Evolutionary conservation across 2,113 vertebrate genomes (phyloP).

Genomic region (Psettodes erumei): DNA sequence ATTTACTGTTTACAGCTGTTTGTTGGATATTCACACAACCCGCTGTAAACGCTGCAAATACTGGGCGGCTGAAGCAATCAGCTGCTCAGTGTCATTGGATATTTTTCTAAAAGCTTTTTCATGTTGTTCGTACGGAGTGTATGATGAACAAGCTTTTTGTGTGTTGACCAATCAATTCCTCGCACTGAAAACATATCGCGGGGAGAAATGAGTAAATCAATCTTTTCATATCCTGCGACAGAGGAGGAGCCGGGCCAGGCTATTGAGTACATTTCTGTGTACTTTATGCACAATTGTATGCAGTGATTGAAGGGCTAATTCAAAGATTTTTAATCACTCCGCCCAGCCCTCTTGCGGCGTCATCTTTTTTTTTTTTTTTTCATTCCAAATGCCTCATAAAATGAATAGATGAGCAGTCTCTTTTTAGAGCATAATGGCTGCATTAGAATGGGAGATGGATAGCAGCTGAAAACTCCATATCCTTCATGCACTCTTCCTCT

Average conservation of each 20-base stretch:
- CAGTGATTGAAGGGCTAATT: conserved; percentile 72
- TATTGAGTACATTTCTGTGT: conserved; percentile 76
- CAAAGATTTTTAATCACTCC: conserved; percentile 73
- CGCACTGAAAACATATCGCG: conserved; percentile 45
- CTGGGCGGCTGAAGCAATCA: conserved; percentile 45
- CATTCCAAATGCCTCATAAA: conserved; percentile 75
- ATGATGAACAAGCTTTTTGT: conserved; percentile 69
- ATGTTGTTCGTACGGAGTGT: conserved; percentile 56
- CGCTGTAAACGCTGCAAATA: conserved; percentile 54
- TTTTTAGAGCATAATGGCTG: conserved; percentile 75
- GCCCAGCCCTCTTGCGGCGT: conserved; percentile 64
- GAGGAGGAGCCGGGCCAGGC: conserved; percentile 32
- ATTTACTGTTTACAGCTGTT: conserved; percentile 53
- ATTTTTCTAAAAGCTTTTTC: conserved; percentile 75
- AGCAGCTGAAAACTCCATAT: conserved; percentile 62
- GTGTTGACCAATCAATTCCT: conserved; percentile 74
- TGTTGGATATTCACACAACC: conserved; percentile 45
- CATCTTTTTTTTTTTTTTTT: conserved; percentile 76
- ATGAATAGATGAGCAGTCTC: conserved; percentile 75
- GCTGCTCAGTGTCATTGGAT: conserved; percentile 50
- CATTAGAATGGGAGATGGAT: conserved; percentile 78
- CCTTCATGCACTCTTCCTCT: conserved; percentile 59
- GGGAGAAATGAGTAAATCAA: conserved; percentile 70
- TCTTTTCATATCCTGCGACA: conserved; percentile 64
- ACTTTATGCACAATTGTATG: conserved; percentile 61